Percentiles rank a stretch among this genome's conserved stretches.
phyloP scores from a whole-genome alignment of 2,888 invertebrate genomes.

The Cheilosia vernalis region DNA sequence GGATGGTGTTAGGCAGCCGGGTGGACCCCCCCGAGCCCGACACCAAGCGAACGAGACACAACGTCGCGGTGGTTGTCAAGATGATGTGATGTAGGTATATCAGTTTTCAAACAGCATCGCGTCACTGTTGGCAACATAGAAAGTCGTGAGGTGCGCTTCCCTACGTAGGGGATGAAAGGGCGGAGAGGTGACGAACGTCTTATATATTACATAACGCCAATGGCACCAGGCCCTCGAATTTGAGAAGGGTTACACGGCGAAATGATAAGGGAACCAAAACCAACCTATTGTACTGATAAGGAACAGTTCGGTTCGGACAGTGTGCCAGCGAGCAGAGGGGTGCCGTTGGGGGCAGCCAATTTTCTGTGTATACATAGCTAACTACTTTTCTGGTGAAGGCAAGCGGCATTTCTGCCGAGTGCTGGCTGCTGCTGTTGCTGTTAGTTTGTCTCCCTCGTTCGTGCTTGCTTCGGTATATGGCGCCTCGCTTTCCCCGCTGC shows the following conservation, averaged over 20 bases:
- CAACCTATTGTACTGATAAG: conserved; percentile 25
- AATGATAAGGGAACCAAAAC: conserved; percentile 41
- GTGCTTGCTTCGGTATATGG: conserved; percentile 27
- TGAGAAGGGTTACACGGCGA: conserved; percentile 17
- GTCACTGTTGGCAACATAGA: background rate
- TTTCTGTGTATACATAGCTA: conserved; percentile 36
- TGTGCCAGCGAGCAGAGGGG: background rate
- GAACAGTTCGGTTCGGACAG: background rate
- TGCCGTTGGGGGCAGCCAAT: conserved; percentile 32
- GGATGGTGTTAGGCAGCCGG: too few species aligned
- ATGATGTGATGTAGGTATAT: conserved; percentile 26
- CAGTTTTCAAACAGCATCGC: conserved; percentile 25
- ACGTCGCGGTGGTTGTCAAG: conserved; percentile 27
- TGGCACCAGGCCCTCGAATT: background rate
- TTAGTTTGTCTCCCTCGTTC: conserved; percentile 19
- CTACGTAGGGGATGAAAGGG: conserved; percentile 21
- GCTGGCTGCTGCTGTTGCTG: conserved; percentile 35
- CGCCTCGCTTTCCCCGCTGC: conserved; percentile 44
- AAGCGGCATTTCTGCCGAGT: conserved; percentile 46
- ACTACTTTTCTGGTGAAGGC: conserved; percentile 50
- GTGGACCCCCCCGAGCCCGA: conserved; percentile 8
- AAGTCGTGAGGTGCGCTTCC: conserved; percentile 20
- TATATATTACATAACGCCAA: background rate
- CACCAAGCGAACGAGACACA: conserved; percentile 29
- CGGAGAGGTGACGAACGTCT: conserved; percentile 10